phyloP scores from a whole-genome alignment of 2,888 invertebrate species.

The Hoplodrina ambigua region DNA sequence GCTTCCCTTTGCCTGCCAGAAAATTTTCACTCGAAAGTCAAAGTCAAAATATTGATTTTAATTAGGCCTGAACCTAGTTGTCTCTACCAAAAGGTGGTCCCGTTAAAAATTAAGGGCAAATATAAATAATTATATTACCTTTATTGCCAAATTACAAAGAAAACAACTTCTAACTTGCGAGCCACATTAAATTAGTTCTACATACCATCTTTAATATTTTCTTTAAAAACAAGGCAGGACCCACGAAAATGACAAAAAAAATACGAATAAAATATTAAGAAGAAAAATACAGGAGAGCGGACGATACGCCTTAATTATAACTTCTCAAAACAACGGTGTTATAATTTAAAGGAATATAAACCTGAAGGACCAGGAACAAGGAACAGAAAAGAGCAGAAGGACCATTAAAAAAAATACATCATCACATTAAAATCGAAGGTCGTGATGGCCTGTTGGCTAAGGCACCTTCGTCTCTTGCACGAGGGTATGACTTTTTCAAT shows the following conservation, averaged over 20 bases:
- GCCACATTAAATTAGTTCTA: constrained; percentile 10
- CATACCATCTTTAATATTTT: constrained; percentile 6
- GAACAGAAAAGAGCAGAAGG: constrained; percentile 12
- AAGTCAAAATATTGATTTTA: no score
- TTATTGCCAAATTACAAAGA: background rate
- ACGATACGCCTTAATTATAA: constrained; percentile 40
- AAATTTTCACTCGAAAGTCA: no score
- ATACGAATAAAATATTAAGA: background rate
- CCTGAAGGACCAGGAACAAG: background rate
- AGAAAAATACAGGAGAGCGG: constrained; percentile 7
- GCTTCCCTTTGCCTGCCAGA: no score
- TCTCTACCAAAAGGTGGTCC: no score
- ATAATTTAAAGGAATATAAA: constrained; percentile 37
- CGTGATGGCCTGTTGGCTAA: no score
- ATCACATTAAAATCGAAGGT: no score
- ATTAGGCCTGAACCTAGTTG: no score
- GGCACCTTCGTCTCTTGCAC: no score
- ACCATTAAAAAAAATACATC: background rate
- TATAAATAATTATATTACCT: background rate
- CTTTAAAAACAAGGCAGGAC: constrained; percentile 9
- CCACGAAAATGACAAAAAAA: background rate
- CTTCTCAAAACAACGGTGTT: constrained; percentile 31
- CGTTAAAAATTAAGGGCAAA: no score
- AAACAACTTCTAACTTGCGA: background rate
- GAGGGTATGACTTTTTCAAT: no score